These are phyloP conservation scores for Caenorhabditis uteleia DNA, from an alignment of 2,888 invertebrate species.

Conservation along the genomic window DNA sequence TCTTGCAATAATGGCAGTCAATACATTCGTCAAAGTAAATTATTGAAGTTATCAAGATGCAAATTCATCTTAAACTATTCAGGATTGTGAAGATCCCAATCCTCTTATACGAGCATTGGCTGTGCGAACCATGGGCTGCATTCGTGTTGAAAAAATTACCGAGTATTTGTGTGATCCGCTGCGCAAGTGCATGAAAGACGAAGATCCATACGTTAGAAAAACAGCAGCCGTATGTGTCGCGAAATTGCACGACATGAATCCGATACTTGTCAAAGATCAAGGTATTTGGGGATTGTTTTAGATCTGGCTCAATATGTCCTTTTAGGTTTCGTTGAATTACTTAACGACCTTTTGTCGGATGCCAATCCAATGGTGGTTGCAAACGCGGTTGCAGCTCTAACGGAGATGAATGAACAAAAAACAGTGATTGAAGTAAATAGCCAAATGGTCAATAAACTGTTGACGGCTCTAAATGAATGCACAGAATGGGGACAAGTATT, in stretches of 20 bases:
- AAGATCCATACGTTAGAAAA: conserved; percentile 95
- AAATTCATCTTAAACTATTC: no score
- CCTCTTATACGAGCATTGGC: conserved; percentile 96
- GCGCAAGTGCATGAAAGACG: conserved; percentile 82
- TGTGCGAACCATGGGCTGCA: conserved; percentile 99
- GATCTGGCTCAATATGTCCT: not conserved
- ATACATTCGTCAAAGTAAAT: conserved; percentile 95
- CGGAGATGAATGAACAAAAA: conserved; percentile 96
- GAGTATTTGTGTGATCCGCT: conserved; percentile 98
- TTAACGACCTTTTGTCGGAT: conserved; percentile 94
- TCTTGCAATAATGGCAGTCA: conserved; percentile 99
- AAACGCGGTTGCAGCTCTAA: conserved; percentile 96
- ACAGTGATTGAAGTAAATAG: conserved; percentile 90
- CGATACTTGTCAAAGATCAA: conserved; percentile 80
- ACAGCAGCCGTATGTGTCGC: conserved; percentile 99
- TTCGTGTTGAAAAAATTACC: conserved; percentile 98
- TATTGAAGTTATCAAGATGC: conserved; percentile 3
- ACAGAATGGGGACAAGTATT: conserved; percentile 81
- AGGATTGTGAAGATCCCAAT: conserved; percentile 99
- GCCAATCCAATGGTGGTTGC: conserved; percentile 99
- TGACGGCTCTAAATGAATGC: conserved; percentile 97
- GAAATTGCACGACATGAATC: conserved; percentile 93
- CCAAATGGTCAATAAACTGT: conserved; percentile 93
- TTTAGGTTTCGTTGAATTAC: conserved; percentile 83
- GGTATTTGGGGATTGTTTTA: conserved; percentile 12